Conservation (phyloP, 1,140 invertebrate species). For the Melanaphis sacchari region DNA sequence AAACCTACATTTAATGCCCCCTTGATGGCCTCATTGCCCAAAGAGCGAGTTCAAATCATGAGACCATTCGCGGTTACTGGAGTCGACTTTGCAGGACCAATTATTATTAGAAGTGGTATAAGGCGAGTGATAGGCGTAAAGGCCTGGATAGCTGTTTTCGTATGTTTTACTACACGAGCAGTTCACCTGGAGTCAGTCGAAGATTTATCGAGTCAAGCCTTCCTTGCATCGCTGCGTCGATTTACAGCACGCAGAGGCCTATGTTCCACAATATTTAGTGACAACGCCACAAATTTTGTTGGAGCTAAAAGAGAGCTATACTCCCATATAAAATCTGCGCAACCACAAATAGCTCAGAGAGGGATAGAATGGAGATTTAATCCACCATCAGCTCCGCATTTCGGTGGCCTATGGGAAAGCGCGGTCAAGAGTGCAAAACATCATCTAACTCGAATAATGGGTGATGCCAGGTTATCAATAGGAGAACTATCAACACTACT, state of each 20-base stretch:
- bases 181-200: slow-evolving; percentile 27
- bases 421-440: slow-evolving; percentile 61
- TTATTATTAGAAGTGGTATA: not conserved
- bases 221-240: slow-evolving; percentile 35
- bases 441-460: slow-evolving; percentile 59
- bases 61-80: not conserved
- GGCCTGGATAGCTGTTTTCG: not conserved
- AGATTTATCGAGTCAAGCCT: not conserved
- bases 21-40: slow-evolving; percentile 25
- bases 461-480: slow-evolving; percentile 55
- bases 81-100: slow-evolving; percentile 37
- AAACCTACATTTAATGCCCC: too few relatives aligned
- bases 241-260: not conserved
- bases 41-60: not conserved
- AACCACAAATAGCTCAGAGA: not conserved
- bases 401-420: slow-evolving; percentile 61
- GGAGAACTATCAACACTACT: slow-evolving; percentile 60
- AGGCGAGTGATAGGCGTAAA: not conserved
- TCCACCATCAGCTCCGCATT: not conserved
- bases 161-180: not conserved
- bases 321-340: not conserved
- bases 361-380: not conserved
- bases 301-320: not conserved
- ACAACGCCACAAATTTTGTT: not conserved
- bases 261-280: not conserved